Conservation (phyloP, 2,113 vertebrate species). For the Gyps fulvus region DNA sequence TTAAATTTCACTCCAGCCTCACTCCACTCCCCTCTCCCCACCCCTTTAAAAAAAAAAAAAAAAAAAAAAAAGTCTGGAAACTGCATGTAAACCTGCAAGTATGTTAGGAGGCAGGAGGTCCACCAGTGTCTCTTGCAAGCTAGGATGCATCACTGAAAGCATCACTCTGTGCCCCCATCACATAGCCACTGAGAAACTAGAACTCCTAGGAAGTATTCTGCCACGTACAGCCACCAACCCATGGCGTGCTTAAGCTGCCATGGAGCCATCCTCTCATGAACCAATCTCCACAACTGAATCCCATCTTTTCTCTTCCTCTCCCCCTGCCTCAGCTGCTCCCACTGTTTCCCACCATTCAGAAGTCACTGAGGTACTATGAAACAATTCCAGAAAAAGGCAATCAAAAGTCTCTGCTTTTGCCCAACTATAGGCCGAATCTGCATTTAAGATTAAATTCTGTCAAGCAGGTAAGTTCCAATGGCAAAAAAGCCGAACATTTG, state of each 20-base stretch:
- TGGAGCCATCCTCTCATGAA: neutral
- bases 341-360: neutral
- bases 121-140: neutral
- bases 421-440: neutral
- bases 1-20: neutral
- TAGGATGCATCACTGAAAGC: neutral
- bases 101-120: neutral
- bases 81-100: neutral
- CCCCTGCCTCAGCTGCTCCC: no score
- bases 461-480: neutral
- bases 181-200: neutral
- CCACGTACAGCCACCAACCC: neutral
- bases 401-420: neutral
- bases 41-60: neutral
- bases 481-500: neutral
- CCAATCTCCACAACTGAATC: neutral
- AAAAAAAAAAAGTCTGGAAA: neutral
- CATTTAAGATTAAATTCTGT: neutral
- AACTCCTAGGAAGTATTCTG: neutral
- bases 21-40: accelerated
- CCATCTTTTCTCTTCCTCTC: neutral
- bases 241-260: neutral
- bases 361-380: neutral
- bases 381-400: neutral
- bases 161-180: no score